A percentile compares a stretch with the other conserved stretches of the same genome.
phyloP scores from a whole-genome alignment of 2,888 invertebrate species.

The Melikaiella ostensackeni region DNA sequence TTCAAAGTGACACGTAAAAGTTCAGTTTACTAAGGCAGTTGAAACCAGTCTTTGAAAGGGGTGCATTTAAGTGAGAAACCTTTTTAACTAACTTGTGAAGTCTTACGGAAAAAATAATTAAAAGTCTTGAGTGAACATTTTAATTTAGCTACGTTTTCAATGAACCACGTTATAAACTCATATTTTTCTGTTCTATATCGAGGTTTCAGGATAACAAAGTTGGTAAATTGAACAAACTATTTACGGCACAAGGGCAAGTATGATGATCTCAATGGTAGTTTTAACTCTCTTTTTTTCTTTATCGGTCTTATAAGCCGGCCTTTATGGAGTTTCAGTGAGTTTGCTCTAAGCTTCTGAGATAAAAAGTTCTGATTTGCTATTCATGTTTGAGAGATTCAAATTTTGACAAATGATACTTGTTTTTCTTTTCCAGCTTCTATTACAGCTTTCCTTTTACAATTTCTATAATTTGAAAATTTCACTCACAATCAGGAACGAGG shows the following conservation, averaged over 20 bases:
- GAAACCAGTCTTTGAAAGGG: neutral
- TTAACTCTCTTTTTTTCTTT: neutral
- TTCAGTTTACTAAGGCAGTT: neutral
- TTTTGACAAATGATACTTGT: neutral
- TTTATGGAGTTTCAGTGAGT: slow-evolving; percentile 30
- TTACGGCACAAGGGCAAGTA: neutral
- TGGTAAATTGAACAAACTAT: slow-evolving; percentile 20
- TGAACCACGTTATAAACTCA: neutral
- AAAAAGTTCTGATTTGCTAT: neutral
- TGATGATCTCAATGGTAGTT: slow-evolving; percentile 14
- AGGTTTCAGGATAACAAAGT: neutral
- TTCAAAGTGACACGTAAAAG: neutral
- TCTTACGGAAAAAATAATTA: neutral
- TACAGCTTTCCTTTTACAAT: too few relatives aligned
- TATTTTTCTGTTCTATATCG: neutral
- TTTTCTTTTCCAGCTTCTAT: neutral
- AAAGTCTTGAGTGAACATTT: neutral
- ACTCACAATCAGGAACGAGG: neutral
- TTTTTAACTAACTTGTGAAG: neutral
- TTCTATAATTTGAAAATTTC: neutral
- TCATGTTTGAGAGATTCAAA: neutral
- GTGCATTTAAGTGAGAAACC: neutral
- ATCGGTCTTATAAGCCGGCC: slow-evolving; percentile 16
- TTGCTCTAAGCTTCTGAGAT: neutral
- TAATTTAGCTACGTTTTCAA: neutral